Conservation (phyloP, 2,888 invertebrate species). For the Branchellion lobata region DNA sequence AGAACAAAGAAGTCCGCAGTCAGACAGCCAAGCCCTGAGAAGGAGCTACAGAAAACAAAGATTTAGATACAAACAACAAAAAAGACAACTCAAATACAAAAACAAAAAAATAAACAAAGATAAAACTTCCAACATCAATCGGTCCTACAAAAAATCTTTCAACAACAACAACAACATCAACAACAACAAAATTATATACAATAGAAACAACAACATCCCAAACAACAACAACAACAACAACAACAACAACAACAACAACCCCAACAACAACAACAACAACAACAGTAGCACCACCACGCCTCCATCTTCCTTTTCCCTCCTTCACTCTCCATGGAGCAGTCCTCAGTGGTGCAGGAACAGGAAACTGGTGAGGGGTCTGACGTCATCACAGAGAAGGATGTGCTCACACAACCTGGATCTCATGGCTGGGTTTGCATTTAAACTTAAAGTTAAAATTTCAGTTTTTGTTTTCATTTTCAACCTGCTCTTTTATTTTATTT, state of each 20-base stretch:
- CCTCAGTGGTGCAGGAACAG: conserved; percentile 42
- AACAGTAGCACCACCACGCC: not conserved
- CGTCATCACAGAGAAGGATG: conserved; percentile 55
- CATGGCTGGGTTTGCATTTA: conserved; percentile 72
- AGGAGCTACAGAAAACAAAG: too few species aligned
- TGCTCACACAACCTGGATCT: conserved; percentile 59
- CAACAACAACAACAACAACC: not conserved
- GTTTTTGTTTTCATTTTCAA: not conserved
- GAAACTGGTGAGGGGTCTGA: conserved; percentile 53
- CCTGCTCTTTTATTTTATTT: not conserved
- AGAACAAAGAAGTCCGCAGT: too few species aligned
- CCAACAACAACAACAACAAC: conserved; percentile 18
- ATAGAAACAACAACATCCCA: not conserved
- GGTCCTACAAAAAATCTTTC: too few species aligned
- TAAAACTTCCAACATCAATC: too few species aligned
- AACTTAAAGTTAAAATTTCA: too few species aligned
- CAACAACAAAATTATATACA: not conserved
- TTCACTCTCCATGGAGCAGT: conserved; percentile 43
- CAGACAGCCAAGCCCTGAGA: too few species aligned
- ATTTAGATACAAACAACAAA: too few species aligned
- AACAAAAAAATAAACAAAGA: too few species aligned
- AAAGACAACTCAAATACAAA: too few species aligned
- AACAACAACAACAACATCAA: not conserved
- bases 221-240: not conserved
- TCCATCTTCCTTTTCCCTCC: not conserved